These are phyloP conservation scores for Megamerina dolium DNA, from an alignment of 2,888 invertebrate species.

Conservation along the genomic window DNA sequence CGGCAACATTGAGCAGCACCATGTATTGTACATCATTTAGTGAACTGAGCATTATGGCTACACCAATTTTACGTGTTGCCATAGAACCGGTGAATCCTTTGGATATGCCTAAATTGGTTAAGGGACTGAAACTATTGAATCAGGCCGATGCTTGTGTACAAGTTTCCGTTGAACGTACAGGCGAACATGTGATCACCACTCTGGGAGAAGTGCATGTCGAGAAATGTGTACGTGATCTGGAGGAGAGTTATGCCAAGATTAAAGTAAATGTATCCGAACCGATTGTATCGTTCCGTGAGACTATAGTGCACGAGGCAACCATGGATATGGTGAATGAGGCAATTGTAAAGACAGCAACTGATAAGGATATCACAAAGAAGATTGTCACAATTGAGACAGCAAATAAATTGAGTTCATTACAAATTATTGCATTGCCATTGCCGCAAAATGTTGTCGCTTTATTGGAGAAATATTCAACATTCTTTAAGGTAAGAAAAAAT, in stretches of 20 bases:
- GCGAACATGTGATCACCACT: slow-evolving; percentile 90
- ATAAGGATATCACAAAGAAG: slow-evolving; percentile 52
- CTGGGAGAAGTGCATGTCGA: slow-evolving; percentile 97
- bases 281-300: slow-evolving; percentile 94
- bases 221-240: slow-evolving; percentile 89
- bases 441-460: slow-evolving; percentile 65
- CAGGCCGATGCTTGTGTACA: slow-evolving; percentile 89
- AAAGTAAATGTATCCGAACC: slow-evolving; percentile 89
- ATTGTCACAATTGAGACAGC: slow-evolving; percentile 59
- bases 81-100: slow-evolving; percentile 78
- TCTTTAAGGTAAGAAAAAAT: slow-evolving; percentile 56
- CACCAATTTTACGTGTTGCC: slow-evolving; percentile 90
- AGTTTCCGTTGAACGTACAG: slow-evolving; percentile 84
- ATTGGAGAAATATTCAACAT: slow-evolving; percentile 63
- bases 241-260: slow-evolving; percentile 72
- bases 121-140: slow-evolving; percentile 78
- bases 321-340: slow-evolving; percentile 81
- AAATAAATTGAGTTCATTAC: slow-evolving; percentile 66
- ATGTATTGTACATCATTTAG: slow-evolving; percentile 81
- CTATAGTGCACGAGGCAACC: slow-evolving; percentile 74
- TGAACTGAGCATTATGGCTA: slow-evolving; percentile 68
- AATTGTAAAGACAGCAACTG: slow-evolving; percentile 58
- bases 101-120: slow-evolving; percentile 68
- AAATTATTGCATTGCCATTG: slow-evolving; percentile 70
- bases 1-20: slow-evolving; percentile 79